phyloP scores from a whole-genome alignment of 2,113 vertebrate genomes.

The Alectura lathami region DNA sequence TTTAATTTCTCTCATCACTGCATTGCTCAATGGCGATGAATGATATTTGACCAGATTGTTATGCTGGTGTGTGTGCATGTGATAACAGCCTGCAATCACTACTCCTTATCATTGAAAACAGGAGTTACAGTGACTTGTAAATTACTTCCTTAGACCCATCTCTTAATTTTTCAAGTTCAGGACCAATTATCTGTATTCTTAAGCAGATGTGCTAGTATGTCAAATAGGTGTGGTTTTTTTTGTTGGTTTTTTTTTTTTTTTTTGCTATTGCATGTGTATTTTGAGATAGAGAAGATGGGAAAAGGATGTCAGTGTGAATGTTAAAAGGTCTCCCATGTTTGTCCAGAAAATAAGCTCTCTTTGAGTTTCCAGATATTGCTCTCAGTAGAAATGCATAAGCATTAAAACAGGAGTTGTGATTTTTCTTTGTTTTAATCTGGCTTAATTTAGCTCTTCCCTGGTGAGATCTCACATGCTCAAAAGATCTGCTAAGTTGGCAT shows the following conservation, averaged over 20 bases:
- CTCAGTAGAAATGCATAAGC: not conserved
- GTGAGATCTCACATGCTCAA: not conserved
- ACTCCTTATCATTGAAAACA: not conserved
- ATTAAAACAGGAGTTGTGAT: not conserved
- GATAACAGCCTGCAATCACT: not conserved
- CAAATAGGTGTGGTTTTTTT: too few species aligned
- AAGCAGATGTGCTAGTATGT: not conserved
- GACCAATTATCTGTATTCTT: not conserved
- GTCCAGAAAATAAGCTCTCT: not conserved
- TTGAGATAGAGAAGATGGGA: not conserved
- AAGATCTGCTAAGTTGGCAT: not conserved
- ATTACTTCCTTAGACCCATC: not conserved
- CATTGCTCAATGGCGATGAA: not conserved
- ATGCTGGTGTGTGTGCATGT: not conserved
- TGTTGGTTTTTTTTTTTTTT: too few species aligned
- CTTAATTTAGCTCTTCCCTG: not conserved
- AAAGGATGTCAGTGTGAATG: not conserved
- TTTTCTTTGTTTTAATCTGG: not conserved
- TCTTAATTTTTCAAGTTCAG: constrained; percentile 1
- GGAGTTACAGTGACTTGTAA: not conserved
- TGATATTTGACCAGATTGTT: not conserved
- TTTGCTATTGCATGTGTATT: not conserved
- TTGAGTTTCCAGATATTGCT: not conserved
- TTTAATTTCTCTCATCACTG: not conserved
- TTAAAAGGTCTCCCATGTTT: not conserved